Percentiles rank a stretch among this genome's conserved stretches.
phyloP scores from a whole-genome alignment of 2,113 vertebrate species.

The Gyps fulvus region DNA sequence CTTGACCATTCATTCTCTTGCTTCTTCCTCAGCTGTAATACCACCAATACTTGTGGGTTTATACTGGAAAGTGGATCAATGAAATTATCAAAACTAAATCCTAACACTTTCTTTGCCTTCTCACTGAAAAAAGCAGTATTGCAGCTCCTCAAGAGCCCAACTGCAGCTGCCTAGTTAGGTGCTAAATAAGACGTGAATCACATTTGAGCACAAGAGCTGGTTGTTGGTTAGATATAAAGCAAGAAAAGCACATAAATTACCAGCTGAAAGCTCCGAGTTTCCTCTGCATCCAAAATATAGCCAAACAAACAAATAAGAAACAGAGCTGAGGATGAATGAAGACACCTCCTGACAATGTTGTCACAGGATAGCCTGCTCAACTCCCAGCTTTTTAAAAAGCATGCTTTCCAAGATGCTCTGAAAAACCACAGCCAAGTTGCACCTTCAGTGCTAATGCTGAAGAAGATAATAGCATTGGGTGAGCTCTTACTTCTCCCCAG shows the following conservation, averaged over 20 bases:
- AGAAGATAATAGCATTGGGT: accelerated
- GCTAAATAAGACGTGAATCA: neutral
- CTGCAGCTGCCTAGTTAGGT: neutral
- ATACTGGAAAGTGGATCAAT: neutral
- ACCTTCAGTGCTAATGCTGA: neutral
- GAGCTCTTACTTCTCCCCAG: neutral
- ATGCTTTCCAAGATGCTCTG: neutral
- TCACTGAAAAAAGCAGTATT: neutral
- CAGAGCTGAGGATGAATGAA: neutral
- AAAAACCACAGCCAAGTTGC: neutral
- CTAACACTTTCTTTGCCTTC: neutral
- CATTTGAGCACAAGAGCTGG: neutral
- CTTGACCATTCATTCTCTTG: neutral
- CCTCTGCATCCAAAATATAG: neutral
- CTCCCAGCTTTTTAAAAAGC: neutral
- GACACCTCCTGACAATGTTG: neutral
- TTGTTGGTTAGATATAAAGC: neutral
- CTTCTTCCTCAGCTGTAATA: neutral
- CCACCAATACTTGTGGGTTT: neutral
- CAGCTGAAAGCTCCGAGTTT: neutral
- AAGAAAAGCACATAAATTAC: neutral
- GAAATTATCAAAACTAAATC: neutral
- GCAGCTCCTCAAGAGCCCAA: neutral
- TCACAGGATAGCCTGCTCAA: neutral
- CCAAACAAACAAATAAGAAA: neutral